Conservation (phyloP, 2,888 invertebrate genomes). For the Apomyelois bistriatella region DNA sequence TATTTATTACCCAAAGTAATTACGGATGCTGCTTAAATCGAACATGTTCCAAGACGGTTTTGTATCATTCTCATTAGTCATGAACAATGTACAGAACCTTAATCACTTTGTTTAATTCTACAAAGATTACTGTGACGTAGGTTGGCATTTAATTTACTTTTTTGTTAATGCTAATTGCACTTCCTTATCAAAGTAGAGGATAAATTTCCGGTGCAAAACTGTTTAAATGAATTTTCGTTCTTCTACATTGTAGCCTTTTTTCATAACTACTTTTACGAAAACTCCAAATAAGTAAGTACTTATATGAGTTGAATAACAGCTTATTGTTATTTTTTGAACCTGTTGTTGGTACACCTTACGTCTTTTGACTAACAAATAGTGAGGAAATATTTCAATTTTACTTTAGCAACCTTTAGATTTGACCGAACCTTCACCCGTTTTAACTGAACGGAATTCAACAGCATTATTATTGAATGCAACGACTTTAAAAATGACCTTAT, state of each 20-base stretch:
- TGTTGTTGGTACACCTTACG: not conserved
- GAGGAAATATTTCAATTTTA: not conserved
- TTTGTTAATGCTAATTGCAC: conserved; percentile 28
- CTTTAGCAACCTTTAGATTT: not conserved
- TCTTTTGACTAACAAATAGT: not conserved
- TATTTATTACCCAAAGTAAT: not conserved
- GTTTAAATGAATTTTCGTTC: no score
- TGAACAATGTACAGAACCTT: no score
- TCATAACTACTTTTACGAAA: no score
- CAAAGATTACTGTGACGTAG: no score
- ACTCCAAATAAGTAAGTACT: no score
- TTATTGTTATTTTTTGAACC: not conserved
- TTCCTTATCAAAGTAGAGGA: conserved; percentile 51
- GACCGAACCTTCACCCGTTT: conserved; percentile 26
- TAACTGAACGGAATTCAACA: conserved; percentile 16
- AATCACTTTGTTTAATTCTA: no score
- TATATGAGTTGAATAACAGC: no score
- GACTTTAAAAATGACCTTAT: conserved; percentile 20
- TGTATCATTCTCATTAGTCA: no score
- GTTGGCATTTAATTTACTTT: conserved; percentile 19
- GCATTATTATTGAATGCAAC: conserved; percentile 22
- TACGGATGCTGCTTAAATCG: no score
- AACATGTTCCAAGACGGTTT: no score
- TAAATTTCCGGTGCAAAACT: conserved; percentile 37
- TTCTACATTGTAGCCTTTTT: not conserved